Percentiles rank a stretch among this genome's conserved stretches.
These are phyloP conservation scores for Gastracanthus pulcherrimus DNA, from an alignment of 2,888 invertebrate genomes.

Conservation along the genomic window DNA sequence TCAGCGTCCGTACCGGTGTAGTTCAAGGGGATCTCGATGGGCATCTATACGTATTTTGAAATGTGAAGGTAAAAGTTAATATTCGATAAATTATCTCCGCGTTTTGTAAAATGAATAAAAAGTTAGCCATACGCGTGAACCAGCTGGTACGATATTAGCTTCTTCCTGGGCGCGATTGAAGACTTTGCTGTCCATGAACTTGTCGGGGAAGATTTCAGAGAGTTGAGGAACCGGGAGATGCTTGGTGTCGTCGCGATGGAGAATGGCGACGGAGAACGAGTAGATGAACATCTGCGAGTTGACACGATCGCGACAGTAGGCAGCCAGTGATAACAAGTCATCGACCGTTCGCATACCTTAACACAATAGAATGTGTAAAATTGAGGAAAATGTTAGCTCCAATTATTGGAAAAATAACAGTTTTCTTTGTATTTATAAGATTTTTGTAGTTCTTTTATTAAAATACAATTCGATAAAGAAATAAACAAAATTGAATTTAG, in stretches of 20 bases:
- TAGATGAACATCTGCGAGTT: conserved; percentile 91
- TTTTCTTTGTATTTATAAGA: too few relatives aligned
- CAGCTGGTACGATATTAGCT: conserved; percentile 81
- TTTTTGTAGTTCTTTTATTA: too few relatives aligned
- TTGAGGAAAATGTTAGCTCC: too few relatives aligned
- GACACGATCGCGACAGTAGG: conserved; percentile 85
- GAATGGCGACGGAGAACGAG: conserved; percentile 85
- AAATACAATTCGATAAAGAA: too few relatives aligned
- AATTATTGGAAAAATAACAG: too few relatives aligned
- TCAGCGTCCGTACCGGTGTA: conserved; percentile 87
- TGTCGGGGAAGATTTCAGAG: conserved; percentile 89
- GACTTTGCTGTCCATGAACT: conserved; percentile 87
- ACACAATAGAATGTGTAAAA: neutral
- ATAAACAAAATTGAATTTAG: too few relatives aligned
- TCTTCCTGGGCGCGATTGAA: conserved; percentile 85
- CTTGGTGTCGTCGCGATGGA: conserved; percentile 86
- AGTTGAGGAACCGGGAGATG: conserved; percentile 86
- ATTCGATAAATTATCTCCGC: neutral
- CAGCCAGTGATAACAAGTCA: conserved; percentile 85
- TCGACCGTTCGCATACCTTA: conserved; percentile 84
- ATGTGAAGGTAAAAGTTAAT: neutral
- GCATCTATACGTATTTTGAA: conserved; percentile 77
- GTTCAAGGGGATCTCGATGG: conserved; percentile 85
- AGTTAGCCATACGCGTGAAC: conserved; percentile 80
- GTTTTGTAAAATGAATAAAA: neutral